Conservation (phyloP, 2,888 invertebrate genomes). For the Epiblema foenella region DNA sequence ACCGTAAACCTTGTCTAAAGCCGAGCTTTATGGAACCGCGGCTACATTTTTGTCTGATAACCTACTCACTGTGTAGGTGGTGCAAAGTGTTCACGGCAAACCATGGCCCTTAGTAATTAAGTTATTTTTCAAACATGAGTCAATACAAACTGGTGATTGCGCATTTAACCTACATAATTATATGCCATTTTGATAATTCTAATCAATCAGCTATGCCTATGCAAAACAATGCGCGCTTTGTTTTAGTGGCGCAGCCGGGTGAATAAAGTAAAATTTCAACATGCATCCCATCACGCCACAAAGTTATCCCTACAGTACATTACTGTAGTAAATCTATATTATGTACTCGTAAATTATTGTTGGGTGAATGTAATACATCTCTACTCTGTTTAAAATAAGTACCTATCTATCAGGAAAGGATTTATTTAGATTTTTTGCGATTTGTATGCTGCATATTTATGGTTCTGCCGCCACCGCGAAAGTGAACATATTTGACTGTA, state of each 20-base stretch:
- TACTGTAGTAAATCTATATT: too few relatives aligned
- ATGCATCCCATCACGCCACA: not conserved
- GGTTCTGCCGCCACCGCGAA: constrained; percentile 26
- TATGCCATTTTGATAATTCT: too few relatives aligned
- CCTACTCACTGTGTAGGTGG: not conserved
- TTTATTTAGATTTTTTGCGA: not conserved
- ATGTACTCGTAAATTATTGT: too few relatives aligned
- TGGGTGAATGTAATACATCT: too few relatives aligned
- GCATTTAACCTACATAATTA: too few relatives aligned
- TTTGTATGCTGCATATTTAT: not conserved
- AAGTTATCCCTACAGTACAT: not conserved
- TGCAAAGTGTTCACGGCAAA: not conserved
- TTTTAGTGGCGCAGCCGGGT: not conserved
- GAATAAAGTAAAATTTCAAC: not conserved
- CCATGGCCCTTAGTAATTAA: not conserved
- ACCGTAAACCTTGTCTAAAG: not conserved
- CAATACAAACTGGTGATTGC: too few relatives aligned
- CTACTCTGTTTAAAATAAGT: too few relatives aligned
- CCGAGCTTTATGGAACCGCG: not conserved
- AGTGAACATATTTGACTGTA: not conserved
- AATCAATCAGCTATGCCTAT: not conserved
- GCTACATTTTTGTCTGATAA: not conserved
- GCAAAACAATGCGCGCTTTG: not conserved
- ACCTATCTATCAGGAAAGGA: too few relatives aligned
- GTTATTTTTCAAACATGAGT: not conserved